Base-by-base conservation (phyloP, 2,888 invertebrate species). In the Apamea epomidion region DNA sequence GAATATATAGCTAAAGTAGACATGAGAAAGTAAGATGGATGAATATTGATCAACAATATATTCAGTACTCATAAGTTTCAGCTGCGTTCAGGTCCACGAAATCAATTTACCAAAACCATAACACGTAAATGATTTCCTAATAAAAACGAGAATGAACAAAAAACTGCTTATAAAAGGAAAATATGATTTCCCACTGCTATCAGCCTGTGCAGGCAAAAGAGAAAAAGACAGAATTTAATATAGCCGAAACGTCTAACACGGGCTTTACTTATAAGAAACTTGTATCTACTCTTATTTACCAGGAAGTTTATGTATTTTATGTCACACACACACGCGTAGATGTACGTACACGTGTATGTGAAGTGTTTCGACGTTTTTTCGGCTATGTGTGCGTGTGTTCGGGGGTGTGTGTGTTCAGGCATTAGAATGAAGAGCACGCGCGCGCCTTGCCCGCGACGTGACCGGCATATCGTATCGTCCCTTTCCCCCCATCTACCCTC, bases 381-480 rank as follows among this genome's bases (percentile, higher is more conserved):
- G 84, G 85, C 84, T 80, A 74, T 90, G 93, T 94, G 94, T 94
- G 94, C 91, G 94, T 91, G 89, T 74, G 87, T 91, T 87, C 89
- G 91, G 91, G 93, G 92, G 92, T 93, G 94, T 95, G 95, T 95
- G 96, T 93, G 95, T 94, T 94, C 94, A 90, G 90, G 92, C 95
- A 96, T 97, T 96, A 96, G 96, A 93, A 97, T 96, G 96, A 93
- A 92, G 92, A 95, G 95, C 96, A 96, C 97, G 97, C 95, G 95
- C 96, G 95, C 94, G 96, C 96, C 95, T 95, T 93, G 95, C 95
- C 95, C 94, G 94, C 91, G 92, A 97, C 97, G 97, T 97, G 97
- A 97, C 97, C 93, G 93, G 97, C 97, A 97, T 97, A 94, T 94
- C 95, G 94, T 94, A 95, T 94, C 95, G 94, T 95, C 96, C 96